A percentile compares a stretch with the other conserved stretches of the same genome.
Evolutionary conservation across 1,140 invertebrate genomes (phyloP).

Genomic region (Callitettix versicolor): DNA sequence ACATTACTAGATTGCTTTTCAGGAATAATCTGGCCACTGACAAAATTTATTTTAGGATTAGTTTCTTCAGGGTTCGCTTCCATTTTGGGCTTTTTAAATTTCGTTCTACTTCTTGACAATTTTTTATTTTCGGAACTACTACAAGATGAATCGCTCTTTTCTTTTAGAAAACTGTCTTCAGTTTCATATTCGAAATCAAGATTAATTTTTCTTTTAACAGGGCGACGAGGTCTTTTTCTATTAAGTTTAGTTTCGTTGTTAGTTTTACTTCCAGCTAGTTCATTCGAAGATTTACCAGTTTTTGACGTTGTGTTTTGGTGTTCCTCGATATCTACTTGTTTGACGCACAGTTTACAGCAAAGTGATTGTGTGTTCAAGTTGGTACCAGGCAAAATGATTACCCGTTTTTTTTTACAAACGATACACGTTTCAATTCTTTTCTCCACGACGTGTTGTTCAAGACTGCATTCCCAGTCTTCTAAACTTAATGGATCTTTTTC

Average conservation of each 20-base stretch:
- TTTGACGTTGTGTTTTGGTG: not conserved
- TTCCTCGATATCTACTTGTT: not conserved
- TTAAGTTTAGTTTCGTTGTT: not conserved
- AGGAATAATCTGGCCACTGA: not conserved
- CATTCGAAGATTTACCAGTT: not conserved
- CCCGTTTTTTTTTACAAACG: conserved; percentile 9
- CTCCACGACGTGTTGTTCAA: conserved; percentile 3
- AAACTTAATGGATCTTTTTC: conserved; percentile 14
- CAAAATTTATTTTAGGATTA: not conserved
- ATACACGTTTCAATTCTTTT: conserved; percentile 4
- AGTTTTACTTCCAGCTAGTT: not conserved
- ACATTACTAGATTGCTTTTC: not conserved
- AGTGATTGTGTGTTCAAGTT: conserved; percentile 5
- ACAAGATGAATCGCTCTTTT: not conserved
- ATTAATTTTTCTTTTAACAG: not conserved
- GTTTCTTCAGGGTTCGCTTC: not conserved
- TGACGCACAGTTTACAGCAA: conserved; percentile 10
- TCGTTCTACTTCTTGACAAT: not conserved
- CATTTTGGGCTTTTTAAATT: not conserved
- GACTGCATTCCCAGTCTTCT: conserved; percentile 1
- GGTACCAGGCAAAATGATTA: conserved; percentile 3
- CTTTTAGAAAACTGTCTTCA: not conserved
- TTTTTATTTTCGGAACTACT: not conserved
- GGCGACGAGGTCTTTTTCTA: not conserved
- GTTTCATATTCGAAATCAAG: not conserved